These are phyloP conservation scores for Ophiodon elongatus DNA, from an alignment of 2,113 vertebrate genomes.

Conservation along the genomic window DNA sequence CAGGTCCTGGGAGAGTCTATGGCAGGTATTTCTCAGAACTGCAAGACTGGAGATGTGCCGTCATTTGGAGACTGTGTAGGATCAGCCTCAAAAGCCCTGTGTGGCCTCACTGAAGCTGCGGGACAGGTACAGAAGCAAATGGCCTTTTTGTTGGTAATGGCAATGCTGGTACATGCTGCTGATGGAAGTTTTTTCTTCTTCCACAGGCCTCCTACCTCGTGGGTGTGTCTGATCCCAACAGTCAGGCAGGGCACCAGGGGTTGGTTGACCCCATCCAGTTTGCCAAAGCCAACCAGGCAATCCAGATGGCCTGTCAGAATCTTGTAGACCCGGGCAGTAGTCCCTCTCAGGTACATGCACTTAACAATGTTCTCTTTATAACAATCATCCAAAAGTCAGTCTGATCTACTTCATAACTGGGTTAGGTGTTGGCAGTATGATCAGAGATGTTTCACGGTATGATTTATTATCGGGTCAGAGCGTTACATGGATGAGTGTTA, in stretches of 20 bases:
- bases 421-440: background rate
- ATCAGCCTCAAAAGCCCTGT: conserved; percentile 96
- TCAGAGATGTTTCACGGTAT: background rate
- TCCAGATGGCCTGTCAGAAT: conserved; percentile 99
- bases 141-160: background rate
- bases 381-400: background rate
- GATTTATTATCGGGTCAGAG: background rate
- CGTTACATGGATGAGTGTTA: background rate
- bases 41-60: conserved; percentile 93
- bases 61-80: conserved; percentile 95
- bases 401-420: background rate
- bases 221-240: conserved; percentile 97
- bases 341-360: conserved; percentile 91
- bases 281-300: conserved; percentile 97
- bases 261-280: conserved; percentile 98
- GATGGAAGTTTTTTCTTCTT: background rate
- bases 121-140: conserved; percentile 88
- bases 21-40: conserved; percentile 98
- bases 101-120: conserved; percentile 96
- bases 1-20: conserved; percentile 98
- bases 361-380: background rate
- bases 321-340: conserved; percentile 96
- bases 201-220: conserved; percentile 95
- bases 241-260: conserved; percentile 97
- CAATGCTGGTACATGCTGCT: background rate